phyloP scores from a whole-genome alignment of 2,888 invertebrate species.

The Digitonthophagus gazella region DNA sequence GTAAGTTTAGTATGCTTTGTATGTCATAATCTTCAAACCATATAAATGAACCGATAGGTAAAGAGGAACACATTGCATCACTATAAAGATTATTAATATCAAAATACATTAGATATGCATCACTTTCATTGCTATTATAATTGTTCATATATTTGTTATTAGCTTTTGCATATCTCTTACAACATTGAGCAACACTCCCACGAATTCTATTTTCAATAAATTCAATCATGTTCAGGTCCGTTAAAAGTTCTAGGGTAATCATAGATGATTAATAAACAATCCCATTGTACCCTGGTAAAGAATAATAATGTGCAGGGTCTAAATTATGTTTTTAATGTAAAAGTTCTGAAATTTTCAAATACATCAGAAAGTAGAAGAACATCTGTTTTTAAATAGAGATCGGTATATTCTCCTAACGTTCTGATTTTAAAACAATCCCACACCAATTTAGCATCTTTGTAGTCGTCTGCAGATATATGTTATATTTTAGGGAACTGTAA shows the following conservation, averaged over 20 bases:
- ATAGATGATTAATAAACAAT: too few species aligned
- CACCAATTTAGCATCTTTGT: conserved; percentile 41
- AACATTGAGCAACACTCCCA: conserved; percentile 34
- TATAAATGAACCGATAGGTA: conserved; percentile 8
- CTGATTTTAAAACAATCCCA: conserved; percentile 40
- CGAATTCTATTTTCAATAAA: conserved; percentile 35
- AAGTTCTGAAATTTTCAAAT: conserved; percentile 27
- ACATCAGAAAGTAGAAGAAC: conserved; percentile 40
- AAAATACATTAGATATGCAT: conserved; percentile 38
- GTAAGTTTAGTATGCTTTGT: not conserved
- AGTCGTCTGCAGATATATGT: conserved; percentile 36
- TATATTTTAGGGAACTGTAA: conserved; percentile 34
- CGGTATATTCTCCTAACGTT: conserved; percentile 42
- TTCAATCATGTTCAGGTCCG: conserved; percentile 41
- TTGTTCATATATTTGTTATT: conserved; percentile 44
- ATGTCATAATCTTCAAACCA: conserved; percentile 10
- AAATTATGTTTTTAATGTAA: too few species aligned
- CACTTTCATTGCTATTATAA: conserved; percentile 35
- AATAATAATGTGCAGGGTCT: too few species aligned
- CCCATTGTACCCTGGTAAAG: too few species aligned
- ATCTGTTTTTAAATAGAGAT: conserved; percentile 44
- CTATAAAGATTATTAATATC: conserved; percentile 41
- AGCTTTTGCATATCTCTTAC: conserved; percentile 37
- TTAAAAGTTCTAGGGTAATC: conserved; percentile 41
- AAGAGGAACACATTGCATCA: conserved; percentile 30